Base-by-base conservation (phyloP, 2,888 invertebrate genomes). In the Tanypteryx hageni region DNA sequence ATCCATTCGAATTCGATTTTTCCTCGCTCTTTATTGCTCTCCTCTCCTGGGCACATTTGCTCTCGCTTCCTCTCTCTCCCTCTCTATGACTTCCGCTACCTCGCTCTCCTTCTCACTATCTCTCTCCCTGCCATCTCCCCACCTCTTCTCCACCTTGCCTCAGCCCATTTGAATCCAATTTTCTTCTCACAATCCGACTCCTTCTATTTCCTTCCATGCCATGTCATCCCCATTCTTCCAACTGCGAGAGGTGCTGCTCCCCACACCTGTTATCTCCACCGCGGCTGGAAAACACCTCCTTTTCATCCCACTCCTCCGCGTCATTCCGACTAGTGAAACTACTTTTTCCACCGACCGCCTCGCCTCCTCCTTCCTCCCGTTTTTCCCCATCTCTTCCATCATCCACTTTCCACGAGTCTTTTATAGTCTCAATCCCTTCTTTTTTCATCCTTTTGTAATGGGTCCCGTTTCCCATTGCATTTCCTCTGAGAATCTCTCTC, bases 161-260 rank as follows among this genome's bases (percentile, higher is more conserved):
- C 76, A 14, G 76, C 76, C 0, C 27, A 22, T 76, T 16, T 27
- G 22, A 76, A 76, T 76, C 76, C 76, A 76, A 76, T 76, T 27
- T 76, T 76, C 76, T 27, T 76, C 76, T 27, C 76, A 76, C 76
- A 76, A 76, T 76, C 76, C 76, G 22, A 22, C 22, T 22, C 76
- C 22, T 27, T 27, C 22, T 27, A 22, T 9, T 27, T 14, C 76
- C 27, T 76, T 76, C 27, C 22, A 13, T 27, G 22, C 68, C 68
- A 18, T 9, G 10, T 68, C n/a, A 18, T 22, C 9, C 11, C 68
- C 68, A 68, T 68, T 68, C n/a, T 68, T 68, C 68, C 76, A 27
- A 27, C 76, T 76, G 13, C 22, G 76, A 27, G 27, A 22, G 18
- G 22, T 7, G 13, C 16, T 27, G 16, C 16, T 64, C 64, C 1